Conservation (phyloP, 2,888 invertebrate species). For the Alloscopus bannaensis region DNA sequence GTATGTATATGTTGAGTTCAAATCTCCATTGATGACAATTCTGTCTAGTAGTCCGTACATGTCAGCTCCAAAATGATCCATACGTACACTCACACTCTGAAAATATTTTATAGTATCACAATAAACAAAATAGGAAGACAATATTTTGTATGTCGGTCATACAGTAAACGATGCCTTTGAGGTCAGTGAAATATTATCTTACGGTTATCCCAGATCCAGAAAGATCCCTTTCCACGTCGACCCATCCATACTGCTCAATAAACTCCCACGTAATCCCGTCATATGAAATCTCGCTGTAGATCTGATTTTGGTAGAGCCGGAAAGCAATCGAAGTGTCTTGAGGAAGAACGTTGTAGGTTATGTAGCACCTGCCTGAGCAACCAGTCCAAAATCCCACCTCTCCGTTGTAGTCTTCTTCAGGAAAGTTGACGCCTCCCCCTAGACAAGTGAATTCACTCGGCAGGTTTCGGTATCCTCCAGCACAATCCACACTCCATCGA, state of each 20-base stretch:
- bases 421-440: neutral
- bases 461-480: neutral
- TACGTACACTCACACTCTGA: neutral
- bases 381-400: constrained; percentile 9
- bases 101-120: neutral
- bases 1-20: too few species aligned
- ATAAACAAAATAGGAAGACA: neutral
- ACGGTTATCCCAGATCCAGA: neutral
- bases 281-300: constrained; percentile 1
- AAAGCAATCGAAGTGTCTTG: neutral
- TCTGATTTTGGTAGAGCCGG: neutral
- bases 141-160: neutral
- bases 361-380: neutral
- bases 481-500: neutral
- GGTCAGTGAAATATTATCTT: neutral
- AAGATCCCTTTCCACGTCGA: neutral
- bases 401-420: neutral
- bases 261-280: constrained; percentile 4
- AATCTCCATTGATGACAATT: neutral
- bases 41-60: neutral
- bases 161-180: neutral
- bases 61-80: neutral
- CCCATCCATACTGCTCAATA: constrained; percentile 15
- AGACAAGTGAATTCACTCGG: neutral
- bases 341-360: neutral